Percentiles rank a stretch among this genome's conserved stretches.
Conservation (phyloP, 2,888 invertebrate genomes). For the Oxyscelio sp. region DNA sequence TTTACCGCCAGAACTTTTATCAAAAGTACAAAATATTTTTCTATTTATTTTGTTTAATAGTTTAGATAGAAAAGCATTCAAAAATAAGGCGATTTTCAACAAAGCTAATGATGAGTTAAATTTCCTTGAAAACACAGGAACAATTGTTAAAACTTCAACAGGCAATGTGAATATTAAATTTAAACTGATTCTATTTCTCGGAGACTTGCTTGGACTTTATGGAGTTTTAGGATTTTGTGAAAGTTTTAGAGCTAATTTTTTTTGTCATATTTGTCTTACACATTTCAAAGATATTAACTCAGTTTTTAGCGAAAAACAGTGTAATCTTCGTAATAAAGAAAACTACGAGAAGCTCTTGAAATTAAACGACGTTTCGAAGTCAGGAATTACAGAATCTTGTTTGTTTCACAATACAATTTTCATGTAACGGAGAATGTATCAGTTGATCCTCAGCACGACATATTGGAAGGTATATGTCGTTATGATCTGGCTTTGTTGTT, state of each 20-base stretch:
- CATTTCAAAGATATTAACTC: conserved; percentile 6
- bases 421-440: too few species aligned
- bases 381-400: too few species aligned
- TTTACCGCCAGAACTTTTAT: conserved; percentile 62
- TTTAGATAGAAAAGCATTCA: conserved; percentile 66
- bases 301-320: conserved; percentile 34
- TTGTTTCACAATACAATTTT: too few species aligned
- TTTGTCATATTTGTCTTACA: too few species aligned
- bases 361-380: background rate
- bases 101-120: conserved; percentile 70
- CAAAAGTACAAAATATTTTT: conserved; percentile 74
- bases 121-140: conserved; percentile 61
- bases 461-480: too few species aligned
- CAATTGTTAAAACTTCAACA: too few species aligned
- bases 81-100: conserved; percentile 64
- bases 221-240: conserved; percentile 43
- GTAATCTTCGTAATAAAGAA: too few species aligned
- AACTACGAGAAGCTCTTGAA: background rate
- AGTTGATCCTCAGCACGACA: too few species aligned
- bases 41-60: conserved; percentile 71
- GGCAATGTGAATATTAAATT: too few species aligned
- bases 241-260: too few species aligned
- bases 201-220: conserved; percentile 57
- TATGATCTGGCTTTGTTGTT: too few species aligned
- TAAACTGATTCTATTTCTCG: conserved; percentile 59